Evolutionary conservation across 1,140 invertebrate species (phyloP), one percentile per base, ranked within the genome.

Genomic region (Bombus impatiens): DNA sequence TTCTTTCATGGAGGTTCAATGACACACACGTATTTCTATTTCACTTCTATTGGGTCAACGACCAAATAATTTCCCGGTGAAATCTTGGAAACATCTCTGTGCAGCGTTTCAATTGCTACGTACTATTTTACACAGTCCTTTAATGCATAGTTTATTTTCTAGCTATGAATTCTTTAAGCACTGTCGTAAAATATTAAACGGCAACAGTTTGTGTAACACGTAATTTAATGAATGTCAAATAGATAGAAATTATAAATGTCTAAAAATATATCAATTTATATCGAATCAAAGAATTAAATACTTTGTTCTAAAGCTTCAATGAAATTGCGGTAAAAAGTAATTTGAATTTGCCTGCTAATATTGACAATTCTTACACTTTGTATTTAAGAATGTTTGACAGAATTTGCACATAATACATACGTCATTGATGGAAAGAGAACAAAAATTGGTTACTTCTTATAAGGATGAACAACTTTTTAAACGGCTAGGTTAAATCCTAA

Each of bases 11-110:
- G 22, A 74, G 40, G 80, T 75, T 82, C 80, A 82, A 75, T 44
- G 70, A 82, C 80, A 82, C 80, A 72, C 72, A 8, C 67, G 28
- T 82, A 32, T 75, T 42, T 82, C 80, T 82, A 75, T 82, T 82
- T 75, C 80, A 35, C 57, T 25, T 75, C 70, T 62, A 44, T 82
- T 35, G n/a, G 71, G 71, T 82, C 80, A 82, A 75, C 53, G 80
- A 82, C 71, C 80, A 82, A 82, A 82, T 82, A 82, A 82, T 82
- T 59, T 65, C 80, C 47, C 40, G 70, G 80, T 82, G 80, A 82
- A 82, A 82, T 82, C 80, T 62, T 47, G 37, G 68, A 75, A 82
- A 57, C 71, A 44, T 82, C 71, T 82, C 53, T 44, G 53, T 6
- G 15, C 40, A 44, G 40, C n/a, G n/a, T 75, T 75, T 82, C 70